Conservation (phyloP, 2,113 vertebrate species). For the Nycticebus coucang region DNA sequence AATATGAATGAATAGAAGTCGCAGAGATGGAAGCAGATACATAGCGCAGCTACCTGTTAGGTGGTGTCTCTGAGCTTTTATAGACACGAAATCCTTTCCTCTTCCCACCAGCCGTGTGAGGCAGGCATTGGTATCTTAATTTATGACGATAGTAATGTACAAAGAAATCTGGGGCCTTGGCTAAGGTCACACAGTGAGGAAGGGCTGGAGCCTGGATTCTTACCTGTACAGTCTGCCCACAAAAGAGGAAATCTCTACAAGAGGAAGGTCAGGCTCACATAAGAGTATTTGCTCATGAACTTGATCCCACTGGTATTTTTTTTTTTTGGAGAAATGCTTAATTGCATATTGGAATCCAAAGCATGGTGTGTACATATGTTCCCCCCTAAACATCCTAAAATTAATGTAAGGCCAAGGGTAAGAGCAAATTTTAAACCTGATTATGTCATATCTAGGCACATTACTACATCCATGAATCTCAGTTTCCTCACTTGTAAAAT, state of each 20-base stretch:
- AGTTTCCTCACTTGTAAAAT: neutral
- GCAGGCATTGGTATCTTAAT: neutral
- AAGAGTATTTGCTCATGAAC: neutral
- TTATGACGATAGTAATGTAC: neutral
- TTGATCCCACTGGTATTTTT: neutral
- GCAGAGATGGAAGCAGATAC: neutral
- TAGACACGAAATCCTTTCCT: neutral
- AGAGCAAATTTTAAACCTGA: neutral
- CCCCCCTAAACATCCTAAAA: neutral
- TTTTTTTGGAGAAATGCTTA: neutral
- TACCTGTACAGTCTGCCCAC: neutral
- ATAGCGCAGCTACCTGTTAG: neutral
- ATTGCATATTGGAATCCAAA: neutral
- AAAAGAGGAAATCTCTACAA: neutral
- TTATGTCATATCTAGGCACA: neutral
- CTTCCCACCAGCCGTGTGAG: neutral
- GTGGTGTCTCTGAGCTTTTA: neutral
- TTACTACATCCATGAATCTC: neutral
- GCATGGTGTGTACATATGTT: neutral
- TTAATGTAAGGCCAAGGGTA: neutral
- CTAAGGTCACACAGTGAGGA: neutral
- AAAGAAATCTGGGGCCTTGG: neutral
- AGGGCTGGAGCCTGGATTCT: neutral
- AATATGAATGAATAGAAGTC: neutral
- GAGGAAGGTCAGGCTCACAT: neutral